phyloP scores from a whole-genome alignment of 2,113 vertebrate genomes.

The Spea multiplicata region DNA sequence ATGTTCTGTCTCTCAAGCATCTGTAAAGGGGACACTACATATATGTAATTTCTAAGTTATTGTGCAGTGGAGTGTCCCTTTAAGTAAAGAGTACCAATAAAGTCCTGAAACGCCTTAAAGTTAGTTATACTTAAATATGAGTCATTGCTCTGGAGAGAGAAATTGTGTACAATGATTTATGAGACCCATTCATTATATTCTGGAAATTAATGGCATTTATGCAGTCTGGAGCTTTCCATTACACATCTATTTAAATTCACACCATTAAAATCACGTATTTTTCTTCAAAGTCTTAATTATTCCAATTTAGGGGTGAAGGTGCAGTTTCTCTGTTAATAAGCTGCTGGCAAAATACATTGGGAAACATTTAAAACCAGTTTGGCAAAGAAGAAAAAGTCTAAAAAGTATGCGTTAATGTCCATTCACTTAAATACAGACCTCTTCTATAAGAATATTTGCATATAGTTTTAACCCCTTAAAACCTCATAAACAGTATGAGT shows the following conservation, averaged over 20 bases:
- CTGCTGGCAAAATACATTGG: not conserved
- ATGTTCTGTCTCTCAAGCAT: too few species aligned
- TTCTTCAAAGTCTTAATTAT: slow-evolving; percentile 31
- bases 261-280: slow-evolving; percentile 29
- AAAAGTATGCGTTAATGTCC: too few species aligned
- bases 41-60: too few species aligned
- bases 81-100: not conserved
- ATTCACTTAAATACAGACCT: too few species aligned
- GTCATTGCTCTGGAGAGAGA: slow-evolving; percentile 30
- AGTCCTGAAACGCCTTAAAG: not conserved
- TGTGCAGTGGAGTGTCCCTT: too few species aligned
- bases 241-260: slow-evolving; percentile 32
- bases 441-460: too few species aligned
- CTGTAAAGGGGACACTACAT: too few species aligned
- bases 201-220: slow-evolving; percentile 37
- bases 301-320: slow-evolving; percentile 29
- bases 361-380: slow-evolving; percentile 10
- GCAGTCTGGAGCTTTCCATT: slow-evolving; percentile 37
- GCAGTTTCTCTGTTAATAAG: slow-evolving; percentile 22
- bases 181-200: slow-evolving; percentile 23
- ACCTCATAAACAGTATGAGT: too few species aligned
- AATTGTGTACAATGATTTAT: slow-evolving; percentile 30
- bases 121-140: slow-evolving; percentile 13
- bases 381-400: too few species aligned
- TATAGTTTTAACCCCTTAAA: too few species aligned